phyloP scores from a whole-genome alignment of 2,113 vertebrate species.

The Gallinago media region DNA sequence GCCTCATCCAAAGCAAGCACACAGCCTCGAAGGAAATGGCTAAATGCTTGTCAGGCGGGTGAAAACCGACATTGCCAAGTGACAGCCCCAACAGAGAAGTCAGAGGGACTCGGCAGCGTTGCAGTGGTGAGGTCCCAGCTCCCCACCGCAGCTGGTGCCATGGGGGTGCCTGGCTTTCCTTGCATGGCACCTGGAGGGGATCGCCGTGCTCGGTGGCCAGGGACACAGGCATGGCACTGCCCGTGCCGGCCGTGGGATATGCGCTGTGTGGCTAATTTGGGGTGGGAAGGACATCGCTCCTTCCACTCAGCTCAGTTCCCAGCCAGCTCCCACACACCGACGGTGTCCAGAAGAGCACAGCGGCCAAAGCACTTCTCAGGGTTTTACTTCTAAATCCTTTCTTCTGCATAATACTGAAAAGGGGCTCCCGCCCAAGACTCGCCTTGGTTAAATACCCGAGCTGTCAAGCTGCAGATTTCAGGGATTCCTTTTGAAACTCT shows the following conservation, averaged over 20 bases:
- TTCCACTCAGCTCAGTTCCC: background rate
- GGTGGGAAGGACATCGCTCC: background rate
- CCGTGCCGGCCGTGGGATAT: accelerated
- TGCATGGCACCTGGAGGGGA: accelerated
- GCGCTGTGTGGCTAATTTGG: accelerated
- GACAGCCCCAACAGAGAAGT: background rate
- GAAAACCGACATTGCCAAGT: background rate
- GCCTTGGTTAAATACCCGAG: background rate
- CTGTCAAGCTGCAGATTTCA: conserved; percentile 37
- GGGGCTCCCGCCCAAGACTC: background rate
- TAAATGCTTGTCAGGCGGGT: background rate
- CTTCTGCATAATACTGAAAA: background rate
- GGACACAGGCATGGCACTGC: accelerated
- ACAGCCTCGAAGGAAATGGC: background rate
- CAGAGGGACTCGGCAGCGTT: background rate
- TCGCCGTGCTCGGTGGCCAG: accelerated
- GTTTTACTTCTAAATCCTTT: conserved; percentile 20
- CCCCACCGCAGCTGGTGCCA: accelerated
- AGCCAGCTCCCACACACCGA: background rate
- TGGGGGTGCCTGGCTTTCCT: accelerated
- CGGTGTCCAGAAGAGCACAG: accelerated
- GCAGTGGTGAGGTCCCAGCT: background rate
- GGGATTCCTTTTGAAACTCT: conserved; percentile 58
- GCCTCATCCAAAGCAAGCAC: background rate
- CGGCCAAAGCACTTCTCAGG: background rate